A percentile compares a stretch with the other conserved stretches of the same genome.
These are phyloP conservation scores for Numida meleagris DNA, from an alignment of 2,113 vertebrate species.

Conservation along the genomic window DNA sequence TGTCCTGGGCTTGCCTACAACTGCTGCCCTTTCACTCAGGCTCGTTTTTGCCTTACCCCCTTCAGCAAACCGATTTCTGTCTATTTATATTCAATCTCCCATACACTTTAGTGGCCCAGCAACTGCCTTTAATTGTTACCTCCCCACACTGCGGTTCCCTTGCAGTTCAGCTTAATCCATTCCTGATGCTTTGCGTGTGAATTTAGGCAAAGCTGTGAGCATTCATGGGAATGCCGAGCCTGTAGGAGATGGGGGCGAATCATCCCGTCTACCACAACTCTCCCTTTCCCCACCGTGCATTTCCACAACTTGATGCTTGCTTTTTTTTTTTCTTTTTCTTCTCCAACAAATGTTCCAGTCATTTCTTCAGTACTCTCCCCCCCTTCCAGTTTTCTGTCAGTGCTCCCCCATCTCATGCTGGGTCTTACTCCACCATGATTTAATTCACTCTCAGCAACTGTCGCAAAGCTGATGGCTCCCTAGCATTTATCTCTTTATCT, in stretches of 20 bases:
- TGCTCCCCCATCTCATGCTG: constrained; percentile 1
- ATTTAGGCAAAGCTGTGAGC: constrained; percentile 43
- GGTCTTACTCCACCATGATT: constrained; percentile 46
- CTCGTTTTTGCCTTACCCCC: neutral
- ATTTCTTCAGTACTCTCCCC: constrained; percentile 15
- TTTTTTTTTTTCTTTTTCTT: neutral
- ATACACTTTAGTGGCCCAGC: neutral
- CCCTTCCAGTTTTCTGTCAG: constrained; percentile 52
- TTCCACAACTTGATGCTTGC: constrained; percentile 28
- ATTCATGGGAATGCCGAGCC: constrained; percentile 47
- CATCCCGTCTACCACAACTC: constrained; percentile 55
- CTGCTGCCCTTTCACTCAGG: neutral
- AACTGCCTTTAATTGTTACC: constrained; percentile 59
- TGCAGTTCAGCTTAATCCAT: constrained; percentile 52
- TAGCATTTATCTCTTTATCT: constrained; percentile 44
- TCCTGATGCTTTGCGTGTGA: constrained; percentile 64
- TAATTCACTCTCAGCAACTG: constrained; percentile 42
- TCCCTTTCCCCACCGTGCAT: constrained; percentile 36
- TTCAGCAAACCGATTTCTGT: neutral
- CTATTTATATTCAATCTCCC: constrained; percentile 29
- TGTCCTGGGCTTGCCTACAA: neutral
- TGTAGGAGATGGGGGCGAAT: constrained; percentile 41
- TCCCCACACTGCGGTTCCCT: constrained; percentile 22
- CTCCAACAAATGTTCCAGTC: constrained; percentile 15
- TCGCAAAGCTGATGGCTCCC: constrained; percentile 12